Evolutionary conservation across 1,140 invertebrate genomes (phyloP).

Genomic region (Octopus bimaculoides): DNA sequence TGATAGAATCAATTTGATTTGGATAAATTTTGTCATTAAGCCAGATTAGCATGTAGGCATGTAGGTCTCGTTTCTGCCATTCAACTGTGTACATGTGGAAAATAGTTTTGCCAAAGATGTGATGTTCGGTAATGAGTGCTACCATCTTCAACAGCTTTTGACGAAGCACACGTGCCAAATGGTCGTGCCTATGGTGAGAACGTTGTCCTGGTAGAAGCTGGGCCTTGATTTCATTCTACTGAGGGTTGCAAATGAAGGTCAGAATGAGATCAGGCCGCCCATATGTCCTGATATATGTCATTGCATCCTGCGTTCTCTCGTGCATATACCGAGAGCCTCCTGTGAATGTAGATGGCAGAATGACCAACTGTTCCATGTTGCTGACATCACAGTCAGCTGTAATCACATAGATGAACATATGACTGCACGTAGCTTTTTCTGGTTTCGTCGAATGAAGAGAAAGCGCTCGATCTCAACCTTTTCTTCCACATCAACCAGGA

Average conservation of each 20-base stretch:
- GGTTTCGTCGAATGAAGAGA: too few species aligned
- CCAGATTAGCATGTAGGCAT: too few species aligned
- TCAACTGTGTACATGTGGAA: too few species aligned
- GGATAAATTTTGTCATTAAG: too few species aligned
- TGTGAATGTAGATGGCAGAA: background rate
- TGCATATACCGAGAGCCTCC: background rate
- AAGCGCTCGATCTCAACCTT: too few species aligned
- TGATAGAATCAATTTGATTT: too few species aligned
- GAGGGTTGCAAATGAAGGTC: background rate
- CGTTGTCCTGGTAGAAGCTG: background rate
- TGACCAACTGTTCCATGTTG: background rate
- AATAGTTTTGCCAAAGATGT: too few species aligned
- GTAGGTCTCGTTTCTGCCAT: too few species aligned
- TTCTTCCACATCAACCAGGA: too few species aligned
- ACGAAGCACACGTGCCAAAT: background rate
- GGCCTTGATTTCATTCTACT: slow-evolving; percentile 1
- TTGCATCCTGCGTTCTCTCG: slow-evolving; percentile 7
- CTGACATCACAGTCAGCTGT: background rate
- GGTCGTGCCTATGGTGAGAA: background rate
- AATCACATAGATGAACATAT: too few species aligned
- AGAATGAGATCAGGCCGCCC: background rate
- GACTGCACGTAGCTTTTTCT: too few species aligned
- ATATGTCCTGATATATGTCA: background rate
- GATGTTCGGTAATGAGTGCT: background rate
- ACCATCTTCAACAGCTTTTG: background rate